phyloP scores from a whole-genome alignment of 2,113 vertebrate genomes.

The Spea bombifrons region DNA sequence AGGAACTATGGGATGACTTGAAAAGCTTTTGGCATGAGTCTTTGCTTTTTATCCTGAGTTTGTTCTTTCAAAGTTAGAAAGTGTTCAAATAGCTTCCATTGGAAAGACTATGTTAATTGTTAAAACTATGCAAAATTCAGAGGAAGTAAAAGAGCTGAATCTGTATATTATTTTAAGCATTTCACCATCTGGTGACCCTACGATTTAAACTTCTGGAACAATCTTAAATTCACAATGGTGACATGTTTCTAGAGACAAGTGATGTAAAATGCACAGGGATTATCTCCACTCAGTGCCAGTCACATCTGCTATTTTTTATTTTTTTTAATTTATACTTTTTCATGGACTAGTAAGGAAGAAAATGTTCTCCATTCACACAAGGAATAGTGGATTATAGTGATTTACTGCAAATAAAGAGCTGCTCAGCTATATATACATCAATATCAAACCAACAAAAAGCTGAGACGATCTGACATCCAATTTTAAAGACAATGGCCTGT shows the following conservation, averaged over 20 bases:
- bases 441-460: constrained; percentile 8
- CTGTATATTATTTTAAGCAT: constrained; percentile 32
- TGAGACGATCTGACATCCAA: constrained; percentile 9
- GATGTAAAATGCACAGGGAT: constrained; percentile 18
- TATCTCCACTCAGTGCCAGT: constrained; percentile 9
- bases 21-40: background rate
- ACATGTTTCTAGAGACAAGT: constrained; percentile 22
- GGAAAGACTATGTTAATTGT: background rate
- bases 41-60: background rate
- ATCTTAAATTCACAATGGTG: constrained; percentile 29
- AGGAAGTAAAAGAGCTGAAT: constrained; percentile 11
- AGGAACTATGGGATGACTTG: no score
- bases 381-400: constrained; percentile 26
- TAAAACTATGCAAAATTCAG: constrained; percentile 8
- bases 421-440: constrained; percentile 29
- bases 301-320: constrained; percentile 40
- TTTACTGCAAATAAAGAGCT: constrained; percentile 10
- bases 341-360: constrained; percentile 1
- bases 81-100: background rate
- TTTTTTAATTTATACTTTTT: constrained; percentile 23
- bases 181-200: constrained; percentile 44
- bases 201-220: constrained; percentile 18
- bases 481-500: constrained; percentile 34
- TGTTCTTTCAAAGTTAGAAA: background rate
- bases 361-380: constrained; percentile 1